phyloP scores from a whole-genome alignment of 92 coral and sea anemone species.

The Micromussa lordhowensis region DNA sequence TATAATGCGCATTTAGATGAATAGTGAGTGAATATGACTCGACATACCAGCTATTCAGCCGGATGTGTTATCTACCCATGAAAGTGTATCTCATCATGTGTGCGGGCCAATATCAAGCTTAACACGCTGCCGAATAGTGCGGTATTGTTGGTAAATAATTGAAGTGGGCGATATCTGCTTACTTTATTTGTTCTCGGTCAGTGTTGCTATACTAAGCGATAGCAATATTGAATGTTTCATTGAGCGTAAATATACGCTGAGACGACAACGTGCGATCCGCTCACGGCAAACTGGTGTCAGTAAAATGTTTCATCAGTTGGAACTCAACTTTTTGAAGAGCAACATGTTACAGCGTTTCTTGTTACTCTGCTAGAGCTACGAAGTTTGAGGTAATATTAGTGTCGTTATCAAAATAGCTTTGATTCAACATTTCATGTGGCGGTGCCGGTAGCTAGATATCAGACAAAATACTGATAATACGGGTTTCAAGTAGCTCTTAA shows the following conservation, averaged over 20 bases:
- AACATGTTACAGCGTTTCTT: background rate
- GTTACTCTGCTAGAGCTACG: background rate
- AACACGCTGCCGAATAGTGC: slow-evolving; percentile 37
- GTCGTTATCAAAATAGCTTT: background rate
- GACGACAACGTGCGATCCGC: background rate
- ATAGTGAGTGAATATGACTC: slow-evolving; percentile 1
- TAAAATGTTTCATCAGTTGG: background rate
- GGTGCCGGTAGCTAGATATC: slow-evolving; percentile 44
- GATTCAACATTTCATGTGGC: slow-evolving; percentile 19
- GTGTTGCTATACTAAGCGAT: slow-evolving; percentile 2
- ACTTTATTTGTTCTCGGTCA: slow-evolving; percentile 19
- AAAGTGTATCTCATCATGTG: slow-evolving; percentile 12
- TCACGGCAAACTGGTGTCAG: background rate
- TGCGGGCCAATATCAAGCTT: slow-evolving; percentile 18
- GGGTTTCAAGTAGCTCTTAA: slow-evolving; percentile 23
- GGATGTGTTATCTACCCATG: slow-evolving; percentile 37
- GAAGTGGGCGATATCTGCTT: slow-evolving; percentile 37
- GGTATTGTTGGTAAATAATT: slow-evolving; percentile 49
- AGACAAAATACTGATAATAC: slow-evolving; percentile 45
- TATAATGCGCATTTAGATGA: background rate
- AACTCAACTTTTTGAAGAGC: background rate
- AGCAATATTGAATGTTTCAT: slow-evolving; percentile 16
- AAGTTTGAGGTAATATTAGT: background rate
- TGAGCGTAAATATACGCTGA: slow-evolving; percentile 2
- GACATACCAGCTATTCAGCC: slow-evolving; percentile 10